Base-by-base conservation (phyloP, 2,888 invertebrate species). In the Dynastes maya region DNA sequence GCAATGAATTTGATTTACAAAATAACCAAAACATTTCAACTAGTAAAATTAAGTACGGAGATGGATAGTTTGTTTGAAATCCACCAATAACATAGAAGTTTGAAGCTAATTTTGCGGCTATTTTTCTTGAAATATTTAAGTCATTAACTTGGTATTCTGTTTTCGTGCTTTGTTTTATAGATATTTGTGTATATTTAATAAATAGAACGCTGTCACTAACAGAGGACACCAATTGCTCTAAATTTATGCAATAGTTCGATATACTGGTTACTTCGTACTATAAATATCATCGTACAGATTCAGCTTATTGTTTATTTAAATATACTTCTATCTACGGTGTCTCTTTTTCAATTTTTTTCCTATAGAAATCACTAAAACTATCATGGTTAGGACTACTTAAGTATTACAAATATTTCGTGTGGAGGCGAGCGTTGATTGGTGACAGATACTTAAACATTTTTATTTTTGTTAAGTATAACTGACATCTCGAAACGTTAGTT, bases 181-280 rank as follows among this genome's bases (percentile, higher is more conserved):
- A 68, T 51, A 51, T 27, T 27, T 27, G 6, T 13, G 9, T 68
- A 13, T 68, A 27, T 27, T 61, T 29, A n/a, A 61, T 13, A 68
- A 61, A 67, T 85, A 86, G 40, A 51, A 29, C 68, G 29, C 40
- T n/a, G 27, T 61, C 61, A 37, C 86, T 86, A 85, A 86, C 85
- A 85, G 55, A 84, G 81, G 84, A 85, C 85, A 84, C 83, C 83
- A 84, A 81, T 84, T 85, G 85, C 84, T 86, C 86, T 85, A 85
- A 80, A 82, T 84, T 85, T 83, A 85, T 86, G 86, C 85, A 85
- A 85, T 84, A 84, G 82, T 86, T 86, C 86, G 86, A 86, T 86
- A 86, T 86, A 87, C 84, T 86, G 85, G 85, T 86, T 86, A 85
- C 84, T 86, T 84, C 80, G 70, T 83, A 82, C 83, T 83, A 83